Conservation (phyloP, 2,888 invertebrate genomes). For the Halictus quadricinctus region DNA sequence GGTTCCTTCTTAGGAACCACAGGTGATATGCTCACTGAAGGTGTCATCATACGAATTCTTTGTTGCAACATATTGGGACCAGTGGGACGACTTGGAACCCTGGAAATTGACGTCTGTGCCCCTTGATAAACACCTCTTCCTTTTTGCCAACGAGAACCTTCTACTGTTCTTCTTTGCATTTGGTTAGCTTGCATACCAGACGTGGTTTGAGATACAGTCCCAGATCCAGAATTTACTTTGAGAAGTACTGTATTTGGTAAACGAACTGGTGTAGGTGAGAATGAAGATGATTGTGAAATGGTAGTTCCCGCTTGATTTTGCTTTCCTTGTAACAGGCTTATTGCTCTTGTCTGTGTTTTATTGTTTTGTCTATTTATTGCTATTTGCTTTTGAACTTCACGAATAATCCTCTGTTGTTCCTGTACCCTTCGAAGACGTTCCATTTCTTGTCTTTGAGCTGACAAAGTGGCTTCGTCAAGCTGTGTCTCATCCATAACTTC, state of each 20-base stretch:
- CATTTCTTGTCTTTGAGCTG: constrained; percentile 96
- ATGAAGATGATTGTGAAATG: constrained; percentile 75
- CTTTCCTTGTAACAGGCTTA: constrained; percentile 89
- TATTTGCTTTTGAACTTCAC: constrained; percentile 92
- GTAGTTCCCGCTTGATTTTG: constrained; percentile 77
- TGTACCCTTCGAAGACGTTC: constrained; percentile 93
- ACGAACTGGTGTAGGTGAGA: constrained; percentile 75
- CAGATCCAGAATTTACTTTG: constrained; percentile 77
- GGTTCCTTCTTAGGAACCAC: constrained; percentile 81
- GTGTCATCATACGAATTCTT: constrained; percentile 83
- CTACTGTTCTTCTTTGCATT: constrained; percentile 74
- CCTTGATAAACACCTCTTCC: constrained; percentile 76
- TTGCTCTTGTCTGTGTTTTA: constrained; percentile 88
- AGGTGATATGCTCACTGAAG: constrained; percentile 83
- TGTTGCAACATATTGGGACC: constrained; percentile 75
- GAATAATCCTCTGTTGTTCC: constrained; percentile 91
- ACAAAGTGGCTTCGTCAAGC: constrained; percentile 94
- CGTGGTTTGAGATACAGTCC: constrained; percentile 65
- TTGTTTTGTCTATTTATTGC: constrained; percentile 88
- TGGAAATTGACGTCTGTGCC: constrained; percentile 78
- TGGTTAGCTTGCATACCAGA: constrained; percentile 69
- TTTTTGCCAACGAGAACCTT: constrained; percentile 78
- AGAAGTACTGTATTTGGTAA: constrained; percentile 79
- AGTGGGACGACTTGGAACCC: constrained; percentile 73
- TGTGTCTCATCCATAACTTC: constrained; percentile 97